Evolutionary conservation across 2,888 invertebrate genomes (phyloP).

Genomic region (Amiota mariae): DNA sequence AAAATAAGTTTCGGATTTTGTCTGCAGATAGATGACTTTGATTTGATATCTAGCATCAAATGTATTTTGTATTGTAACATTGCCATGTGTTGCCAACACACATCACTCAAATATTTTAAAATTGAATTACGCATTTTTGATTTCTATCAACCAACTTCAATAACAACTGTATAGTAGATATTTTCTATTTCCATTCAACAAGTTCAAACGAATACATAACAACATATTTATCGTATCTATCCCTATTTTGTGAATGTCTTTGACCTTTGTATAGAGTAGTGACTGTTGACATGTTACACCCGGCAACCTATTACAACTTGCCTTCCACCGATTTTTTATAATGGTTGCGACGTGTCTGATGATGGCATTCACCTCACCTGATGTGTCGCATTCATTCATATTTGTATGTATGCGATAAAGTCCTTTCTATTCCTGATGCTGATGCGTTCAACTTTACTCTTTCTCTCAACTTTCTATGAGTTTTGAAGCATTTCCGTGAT

Average conservation of each 20-base stretch:
- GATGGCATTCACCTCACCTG: constrained; percentile 66
- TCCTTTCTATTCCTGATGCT: no score
- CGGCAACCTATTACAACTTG: background rate
- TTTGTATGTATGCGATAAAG: no score
- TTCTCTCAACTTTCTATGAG: background rate
- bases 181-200: no score
- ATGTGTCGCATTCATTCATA: constrained; percentile 28
- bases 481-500: constrained; percentile 15
- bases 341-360: constrained; percentile 42
- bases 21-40: no score
- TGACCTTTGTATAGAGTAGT: constrained; percentile 49
- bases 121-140: constrained; percentile 11
- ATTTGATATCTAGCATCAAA: no score
- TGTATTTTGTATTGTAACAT: no score
- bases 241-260: constrained; percentile 50
- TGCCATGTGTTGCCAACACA: background rate
- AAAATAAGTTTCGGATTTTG: background rate
- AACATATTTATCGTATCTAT: no score
- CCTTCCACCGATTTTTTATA: constrained; percentile 44
- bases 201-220: no score
- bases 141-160: no score
- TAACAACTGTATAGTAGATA: no score
- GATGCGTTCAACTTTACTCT: no score
- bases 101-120: constrained; percentile 13
- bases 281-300: background rate